Conservation (phyloP, 2,888 invertebrate genomes). For the Proisotoma minuta region DNA sequence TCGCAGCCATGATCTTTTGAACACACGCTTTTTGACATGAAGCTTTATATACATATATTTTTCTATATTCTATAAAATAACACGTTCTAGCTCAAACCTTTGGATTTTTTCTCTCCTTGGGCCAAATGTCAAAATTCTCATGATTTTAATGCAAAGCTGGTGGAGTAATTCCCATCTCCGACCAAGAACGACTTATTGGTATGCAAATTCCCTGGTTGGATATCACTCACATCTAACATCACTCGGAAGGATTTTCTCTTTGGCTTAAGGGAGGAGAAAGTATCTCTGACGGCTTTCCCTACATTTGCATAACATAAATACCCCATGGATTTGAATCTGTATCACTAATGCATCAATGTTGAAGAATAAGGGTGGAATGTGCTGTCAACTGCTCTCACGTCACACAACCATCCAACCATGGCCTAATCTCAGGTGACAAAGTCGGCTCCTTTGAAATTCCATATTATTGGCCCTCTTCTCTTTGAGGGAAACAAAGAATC, state of each 20-base stretch:
- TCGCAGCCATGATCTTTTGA: too few relatives aligned
- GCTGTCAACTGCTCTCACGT: slow-evolving; percentile 1
- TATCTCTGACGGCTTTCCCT: slow-evolving; percentile 11
- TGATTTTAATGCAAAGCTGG: neutral
- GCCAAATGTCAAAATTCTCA: slow-evolving; percentile 14
- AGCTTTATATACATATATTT: too few relatives aligned
- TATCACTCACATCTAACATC: slow-evolving; percentile 2
- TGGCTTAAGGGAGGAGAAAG: neutral
- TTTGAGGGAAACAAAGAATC: neutral
- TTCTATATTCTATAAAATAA: too few relatives aligned
- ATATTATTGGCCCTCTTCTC: too few relatives aligned
- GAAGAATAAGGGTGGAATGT: neutral
- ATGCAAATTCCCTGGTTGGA: slow-evolving; percentile 13
- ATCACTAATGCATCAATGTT: slow-evolving; percentile 3
- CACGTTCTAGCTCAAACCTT: neutral
- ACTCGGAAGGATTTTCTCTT: slow-evolving; percentile 2
- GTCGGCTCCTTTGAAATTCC: too few relatives aligned
- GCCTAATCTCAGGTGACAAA: too few relatives aligned
- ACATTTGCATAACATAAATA: slow-evolving; percentile 6
- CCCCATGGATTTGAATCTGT: slow-evolving; percentile 1
- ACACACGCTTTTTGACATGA: too few relatives aligned
- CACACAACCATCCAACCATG: too few relatives aligned
- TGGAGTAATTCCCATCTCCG: neutral
- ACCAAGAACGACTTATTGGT: slow-evolving; percentile 1
- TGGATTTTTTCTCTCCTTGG: neutral